Evolutionary conservation across 2,888 invertebrate species (phyloP).

Genomic region (Argyresthia albistria): DNA sequence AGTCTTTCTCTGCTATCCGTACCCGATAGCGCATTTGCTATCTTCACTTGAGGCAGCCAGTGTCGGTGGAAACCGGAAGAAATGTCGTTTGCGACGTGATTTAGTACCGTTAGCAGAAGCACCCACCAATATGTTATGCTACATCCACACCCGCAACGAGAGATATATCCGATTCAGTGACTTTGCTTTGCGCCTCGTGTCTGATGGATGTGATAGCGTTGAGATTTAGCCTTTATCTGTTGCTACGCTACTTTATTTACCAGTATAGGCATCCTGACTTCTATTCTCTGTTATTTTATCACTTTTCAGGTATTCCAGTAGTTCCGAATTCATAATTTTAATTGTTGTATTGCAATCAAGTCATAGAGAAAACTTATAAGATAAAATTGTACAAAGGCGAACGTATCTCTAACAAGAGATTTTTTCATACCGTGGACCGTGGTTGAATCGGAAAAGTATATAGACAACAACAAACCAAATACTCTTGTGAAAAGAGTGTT

Average conservation of each 20-base stretch:
- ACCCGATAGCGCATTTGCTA: conserved; percentile 24
- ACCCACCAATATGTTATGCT: conserved; percentile 22
- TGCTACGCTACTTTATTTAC: background rate
- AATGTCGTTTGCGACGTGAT: conserved; percentile 59
- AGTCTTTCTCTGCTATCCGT: conserved; percentile 28
- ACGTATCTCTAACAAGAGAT: too few relatives aligned
- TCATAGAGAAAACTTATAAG: too few relatives aligned
- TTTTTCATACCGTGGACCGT: too few relatives aligned
- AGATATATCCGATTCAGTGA: conserved; percentile 19
- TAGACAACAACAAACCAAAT: too few relatives aligned
- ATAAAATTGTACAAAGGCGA: too few relatives aligned
- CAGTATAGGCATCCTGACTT: too few relatives aligned
- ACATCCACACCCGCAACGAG: conserved; percentile 15
- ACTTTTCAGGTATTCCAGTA: too few relatives aligned
- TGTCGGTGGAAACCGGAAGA: conserved; percentile 55
- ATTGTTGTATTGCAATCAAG: too few relatives aligned
- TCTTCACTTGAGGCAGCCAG: conserved; percentile 55
- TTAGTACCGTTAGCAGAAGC: conserved; percentile 32
- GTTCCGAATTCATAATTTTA: too few relatives aligned
- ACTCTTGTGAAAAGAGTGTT: too few relatives aligned
- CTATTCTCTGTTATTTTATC: too few relatives aligned
- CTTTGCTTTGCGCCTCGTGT: background rate
- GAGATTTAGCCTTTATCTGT: background rate
- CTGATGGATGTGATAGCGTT: background rate
- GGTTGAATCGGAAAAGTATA: too few relatives aligned